Conservation (phyloP, 2,797 vertebrate species). For the Loris lydekkerianus region DNA sequence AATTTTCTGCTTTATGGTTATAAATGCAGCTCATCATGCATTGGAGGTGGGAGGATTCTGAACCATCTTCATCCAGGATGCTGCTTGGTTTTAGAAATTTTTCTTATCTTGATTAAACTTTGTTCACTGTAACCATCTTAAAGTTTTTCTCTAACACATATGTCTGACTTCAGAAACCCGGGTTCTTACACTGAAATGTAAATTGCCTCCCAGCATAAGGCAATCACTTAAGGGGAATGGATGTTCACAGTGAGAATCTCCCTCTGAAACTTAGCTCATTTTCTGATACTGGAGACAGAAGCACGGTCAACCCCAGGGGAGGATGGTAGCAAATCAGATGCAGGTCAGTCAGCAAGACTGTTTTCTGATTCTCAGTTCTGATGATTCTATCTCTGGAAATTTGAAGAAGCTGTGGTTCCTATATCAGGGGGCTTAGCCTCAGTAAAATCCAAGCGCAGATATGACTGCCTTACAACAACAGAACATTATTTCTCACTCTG, state of each 20-base stretch:
- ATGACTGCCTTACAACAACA: neutral
- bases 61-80: neutral
- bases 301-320: neutral
- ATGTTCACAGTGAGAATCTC: neutral
- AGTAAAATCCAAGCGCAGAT: neutral
- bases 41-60: neutral
- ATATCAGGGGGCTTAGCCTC: neutral
- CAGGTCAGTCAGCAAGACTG: neutral
- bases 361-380: neutral
- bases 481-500: neutral
- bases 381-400: neutral
- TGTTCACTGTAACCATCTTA: neutral
- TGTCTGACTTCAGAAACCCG: constrained; percentile 42
- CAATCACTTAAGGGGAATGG: neutral
- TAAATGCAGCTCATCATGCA: neutral
- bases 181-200: neutral
- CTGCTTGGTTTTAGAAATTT: neutral
- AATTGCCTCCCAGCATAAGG: neutral
- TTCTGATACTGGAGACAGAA: neutral
- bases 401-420: neutral
- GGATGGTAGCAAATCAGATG: neutral
- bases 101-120: neutral
- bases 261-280: neutral
- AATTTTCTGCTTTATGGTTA: neutral
- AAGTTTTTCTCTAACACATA: neutral